phyloP scores from a whole-genome alignment of 2,888 invertebrate species.

The Macrosiphum euphorbiae region DNA sequence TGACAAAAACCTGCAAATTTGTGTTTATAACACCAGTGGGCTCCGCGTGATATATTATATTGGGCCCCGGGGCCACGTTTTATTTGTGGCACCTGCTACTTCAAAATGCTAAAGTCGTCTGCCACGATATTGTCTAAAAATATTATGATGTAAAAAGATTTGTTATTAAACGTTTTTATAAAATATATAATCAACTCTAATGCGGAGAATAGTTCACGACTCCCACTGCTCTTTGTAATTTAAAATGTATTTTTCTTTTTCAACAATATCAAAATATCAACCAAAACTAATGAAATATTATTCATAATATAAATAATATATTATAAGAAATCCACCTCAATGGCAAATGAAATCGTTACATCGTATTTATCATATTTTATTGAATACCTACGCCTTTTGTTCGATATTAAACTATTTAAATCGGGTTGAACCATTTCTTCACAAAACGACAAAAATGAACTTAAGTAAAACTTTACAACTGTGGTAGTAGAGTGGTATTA shows the following conservation, averaged over 20 bases:
- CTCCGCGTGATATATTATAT: background rate
- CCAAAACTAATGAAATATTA: background rate
- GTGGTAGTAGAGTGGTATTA: background rate
- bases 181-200: background rate
- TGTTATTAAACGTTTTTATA: background rate
- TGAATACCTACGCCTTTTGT: background rate
- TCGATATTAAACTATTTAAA: background rate
- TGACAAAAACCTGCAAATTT: background rate
- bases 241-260: background rate
- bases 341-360: background rate
- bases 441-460: background rate
- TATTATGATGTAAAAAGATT: background rate
- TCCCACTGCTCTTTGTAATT: background rate
- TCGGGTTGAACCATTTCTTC: background rate
- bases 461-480: background rate
- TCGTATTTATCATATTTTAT: background rate
- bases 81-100: background rate
- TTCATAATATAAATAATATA: background rate
- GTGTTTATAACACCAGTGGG: conserved; percentile 5
- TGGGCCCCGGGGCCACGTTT: background rate
- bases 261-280: background rate
- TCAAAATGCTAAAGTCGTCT: background rate
- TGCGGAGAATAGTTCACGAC: background rate
- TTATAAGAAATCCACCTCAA: background rate
- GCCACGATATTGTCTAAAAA: background rate